phyloP scores from a whole-genome alignment of 2,888 invertebrate species.

The Thumatha senex region DNA sequence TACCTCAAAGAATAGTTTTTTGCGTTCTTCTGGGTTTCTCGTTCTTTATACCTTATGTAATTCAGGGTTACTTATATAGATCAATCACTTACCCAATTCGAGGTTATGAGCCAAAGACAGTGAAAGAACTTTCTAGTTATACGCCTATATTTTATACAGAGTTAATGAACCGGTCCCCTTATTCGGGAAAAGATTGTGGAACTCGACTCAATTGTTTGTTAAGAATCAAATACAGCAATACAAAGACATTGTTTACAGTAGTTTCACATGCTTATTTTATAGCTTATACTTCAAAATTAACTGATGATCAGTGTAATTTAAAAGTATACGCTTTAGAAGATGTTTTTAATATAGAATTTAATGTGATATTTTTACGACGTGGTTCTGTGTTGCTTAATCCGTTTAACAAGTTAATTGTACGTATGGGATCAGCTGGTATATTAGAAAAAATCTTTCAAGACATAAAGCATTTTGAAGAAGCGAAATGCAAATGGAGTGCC shows the following conservation, averaged over 20 bases:
- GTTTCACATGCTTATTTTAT: slow-evolving; percentile 23
- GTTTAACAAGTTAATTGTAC: slow-evolving; percentile 20
- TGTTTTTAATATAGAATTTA: slow-evolving; percentile 20
- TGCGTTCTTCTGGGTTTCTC: slow-evolving; percentile 35
- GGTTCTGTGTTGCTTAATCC: slow-evolving; percentile 38
- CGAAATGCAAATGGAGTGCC: slow-evolving; percentile 31
- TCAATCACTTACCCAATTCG: slow-evolving; percentile 40
- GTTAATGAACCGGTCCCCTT: background rate
- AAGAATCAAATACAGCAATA: slow-evolving; percentile 17
- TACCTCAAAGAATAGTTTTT: slow-evolving; percentile 34
- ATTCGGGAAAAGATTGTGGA: slow-evolving; percentile 20
- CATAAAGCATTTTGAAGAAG: slow-evolving; percentile 21
- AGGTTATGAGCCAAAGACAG: slow-evolving; percentile 28
- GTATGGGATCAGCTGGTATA: slow-evolving; percentile 30
- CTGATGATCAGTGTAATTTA: slow-evolving; percentile 29
- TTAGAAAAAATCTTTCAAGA: slow-evolving; percentile 17
- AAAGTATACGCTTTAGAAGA: slow-evolving; percentile 32
- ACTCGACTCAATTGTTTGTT: slow-evolving; percentile 36
- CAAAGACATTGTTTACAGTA: slow-evolving; percentile 35
- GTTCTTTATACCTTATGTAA: slow-evolving; percentile 40
- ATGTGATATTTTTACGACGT: slow-evolving; percentile 42
- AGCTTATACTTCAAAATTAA: slow-evolving; percentile 25
- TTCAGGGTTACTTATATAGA: slow-evolving; percentile 42
- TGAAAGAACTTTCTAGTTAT: slow-evolving; percentile 24
- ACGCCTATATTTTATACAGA: slow-evolving; percentile 14